These are phyloP conservation scores for Chromis chromis DNA, from an alignment of 2,797 vertebrate species.

Conservation along the genomic window DNA sequence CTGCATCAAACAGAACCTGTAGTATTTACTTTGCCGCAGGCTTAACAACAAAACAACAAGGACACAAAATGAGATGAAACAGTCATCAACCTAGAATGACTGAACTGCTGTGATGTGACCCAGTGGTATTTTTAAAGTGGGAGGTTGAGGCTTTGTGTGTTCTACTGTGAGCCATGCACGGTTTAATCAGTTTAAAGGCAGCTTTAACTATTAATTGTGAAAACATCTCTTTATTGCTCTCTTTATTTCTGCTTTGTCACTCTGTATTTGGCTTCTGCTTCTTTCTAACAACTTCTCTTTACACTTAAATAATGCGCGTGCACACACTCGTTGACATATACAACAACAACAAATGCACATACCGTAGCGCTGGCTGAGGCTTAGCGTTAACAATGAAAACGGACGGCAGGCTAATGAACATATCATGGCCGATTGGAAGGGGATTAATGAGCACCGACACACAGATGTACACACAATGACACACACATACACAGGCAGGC, in stretches of 20 bases:
- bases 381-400: constrained; percentile 67
- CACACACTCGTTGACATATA: constrained; percentile 10
- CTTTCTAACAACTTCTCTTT: constrained; percentile 31
- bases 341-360: constrained; percentile 18
- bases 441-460: constrained; percentile 73
- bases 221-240: constrained; percentile 30
- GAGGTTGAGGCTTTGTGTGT: constrained; percentile 8
- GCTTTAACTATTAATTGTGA: constrained; percentile 15
- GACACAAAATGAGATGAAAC: constrained; percentile 36
- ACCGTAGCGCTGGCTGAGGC: constrained; percentile 31
- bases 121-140: constrained; percentile 16
- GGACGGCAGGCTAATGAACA: constrained; percentile 77
- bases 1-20: constrained; percentile 11
- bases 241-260: constrained; percentile 27
- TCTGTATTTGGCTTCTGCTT: constrained; percentile 11
- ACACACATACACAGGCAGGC: constrained; percentile 21
- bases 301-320: neutral
- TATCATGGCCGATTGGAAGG: constrained; percentile 68
- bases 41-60: constrained; percentile 5
- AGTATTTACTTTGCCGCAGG: constrained; percentile 25
- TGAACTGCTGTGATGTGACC: constrained; percentile 5
- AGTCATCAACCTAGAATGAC: constrained; percentile 29
- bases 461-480: constrained; percentile 16
- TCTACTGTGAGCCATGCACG: neutral
- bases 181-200: constrained; percentile 36